phyloP scores from a whole-genome alignment of 2,888 invertebrate genomes.

The Amphipoea oculea region DNA sequence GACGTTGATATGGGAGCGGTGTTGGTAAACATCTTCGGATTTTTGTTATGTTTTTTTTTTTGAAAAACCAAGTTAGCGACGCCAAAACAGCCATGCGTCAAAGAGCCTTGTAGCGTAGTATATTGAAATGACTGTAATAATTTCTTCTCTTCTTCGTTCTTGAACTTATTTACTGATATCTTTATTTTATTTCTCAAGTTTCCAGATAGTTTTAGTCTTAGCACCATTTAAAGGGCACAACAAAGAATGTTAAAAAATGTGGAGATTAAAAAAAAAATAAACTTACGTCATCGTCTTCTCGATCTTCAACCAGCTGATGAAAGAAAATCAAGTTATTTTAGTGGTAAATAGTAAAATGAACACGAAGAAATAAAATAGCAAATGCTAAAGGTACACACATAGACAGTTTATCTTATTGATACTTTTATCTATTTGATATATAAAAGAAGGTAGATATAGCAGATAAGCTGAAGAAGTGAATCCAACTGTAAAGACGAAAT shows the following conservation, averaged over 20 bases:
- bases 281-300: conserved; percentile 45
- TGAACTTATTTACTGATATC: background rate
- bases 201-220: background rate
- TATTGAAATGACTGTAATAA: background rate
- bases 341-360: background rate
- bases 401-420: conserved; percentile 9
- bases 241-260: background rate
- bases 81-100: background rate
- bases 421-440: background rate
- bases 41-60: background rate
- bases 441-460: background rate
- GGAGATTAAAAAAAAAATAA: background rate
- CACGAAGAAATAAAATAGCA: background rate
- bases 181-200: background rate
- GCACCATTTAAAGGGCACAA: background rate
- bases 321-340: conserved; percentile 4
- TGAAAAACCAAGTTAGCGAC: background rate
- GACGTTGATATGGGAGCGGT: too few species aligned
- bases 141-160: background rate
- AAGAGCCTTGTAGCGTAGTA: background rate
- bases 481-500: background rate
- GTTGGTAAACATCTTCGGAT: too few species aligned
- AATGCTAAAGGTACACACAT: background rate
- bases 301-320: conserved; percentile 40
- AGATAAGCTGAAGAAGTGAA: background rate